These are phyloP conservation scores for Hepsetus odoe DNA, from an alignment of 2,113 vertebrate species.

Conservation along the genomic window DNA sequence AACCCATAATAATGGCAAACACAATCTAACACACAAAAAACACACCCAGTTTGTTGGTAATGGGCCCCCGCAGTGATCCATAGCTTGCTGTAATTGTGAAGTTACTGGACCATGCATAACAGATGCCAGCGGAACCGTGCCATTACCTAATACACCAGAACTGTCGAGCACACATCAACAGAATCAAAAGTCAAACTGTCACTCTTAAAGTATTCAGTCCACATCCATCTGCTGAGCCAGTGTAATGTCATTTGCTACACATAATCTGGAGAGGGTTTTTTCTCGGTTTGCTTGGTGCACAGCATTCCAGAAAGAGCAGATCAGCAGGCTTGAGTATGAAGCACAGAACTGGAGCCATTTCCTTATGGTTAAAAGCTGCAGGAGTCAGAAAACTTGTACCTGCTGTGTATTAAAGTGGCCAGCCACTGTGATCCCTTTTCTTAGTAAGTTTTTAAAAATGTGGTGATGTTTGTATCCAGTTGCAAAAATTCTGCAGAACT, in stretches of 20 bases:
- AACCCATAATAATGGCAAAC: not conserved
- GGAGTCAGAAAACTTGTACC: no score
- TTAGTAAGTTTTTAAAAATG: not conserved
- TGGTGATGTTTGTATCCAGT: no score
- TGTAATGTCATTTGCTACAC: conserved; percentile 77
- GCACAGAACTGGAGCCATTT: not conserved
- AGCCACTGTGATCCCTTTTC: no score
- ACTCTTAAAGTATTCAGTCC: conserved; percentile 68
- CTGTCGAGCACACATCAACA: conserved; percentile 72
- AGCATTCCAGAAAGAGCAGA: not conserved
- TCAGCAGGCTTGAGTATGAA: not conserved
- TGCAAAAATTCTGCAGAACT: not conserved
- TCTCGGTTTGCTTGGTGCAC: conserved; percentile 8
- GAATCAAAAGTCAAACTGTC: conserved; percentile 74
- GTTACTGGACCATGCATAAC: conserved; percentile 77
- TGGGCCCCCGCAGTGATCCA: conserved; percentile 64
- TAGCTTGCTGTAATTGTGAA: conserved; percentile 76
- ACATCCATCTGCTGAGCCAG: conserved; percentile 68
- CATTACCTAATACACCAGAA: conserved; percentile 68
- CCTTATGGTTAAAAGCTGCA: not conserved
- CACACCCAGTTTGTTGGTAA: conserved; percentile 32
- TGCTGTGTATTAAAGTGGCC: not conserved
- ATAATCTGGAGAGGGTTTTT: conserved; percentile 66
- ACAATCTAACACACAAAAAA: conserved; percentile 12
- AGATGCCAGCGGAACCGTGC: conserved; percentile 76